These are phyloP conservation scores for Cryptomyrus ogoouensis DNA, from an alignment of 2,113 vertebrate species.

Conservation along the genomic window DNA sequence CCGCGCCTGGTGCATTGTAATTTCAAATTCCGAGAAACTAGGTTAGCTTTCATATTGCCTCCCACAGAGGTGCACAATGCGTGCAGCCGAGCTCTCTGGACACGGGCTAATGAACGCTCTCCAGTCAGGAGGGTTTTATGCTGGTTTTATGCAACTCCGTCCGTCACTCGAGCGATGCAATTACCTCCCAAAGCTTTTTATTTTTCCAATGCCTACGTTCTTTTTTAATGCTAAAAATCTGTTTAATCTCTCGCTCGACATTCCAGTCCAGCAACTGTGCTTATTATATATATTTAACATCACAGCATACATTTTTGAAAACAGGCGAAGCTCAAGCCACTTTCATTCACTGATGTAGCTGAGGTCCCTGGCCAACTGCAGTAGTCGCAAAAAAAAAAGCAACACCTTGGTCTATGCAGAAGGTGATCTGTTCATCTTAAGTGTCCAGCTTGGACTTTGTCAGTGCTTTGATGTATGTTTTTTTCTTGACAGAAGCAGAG, in stretches of 20 bases:
- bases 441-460: not conserved
- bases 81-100: slow-evolving; percentile 15
- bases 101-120: slow-evolving; percentile 30
- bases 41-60: slow-evolving; percentile 33
- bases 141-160: not conserved
- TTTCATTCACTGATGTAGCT: not conserved
- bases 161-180: not conserved
- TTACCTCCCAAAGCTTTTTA: slow-evolving; percentile 13
- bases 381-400: not conserved
- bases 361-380: not conserved
- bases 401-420: not conserved
- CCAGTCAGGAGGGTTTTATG: slow-evolving; percentile 9
- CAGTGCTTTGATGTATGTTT: not conserved
- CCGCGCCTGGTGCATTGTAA: not conserved
- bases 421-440: not conserved
- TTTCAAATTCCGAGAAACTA: slow-evolving; percentile 31
- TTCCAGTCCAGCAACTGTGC: not conserved
- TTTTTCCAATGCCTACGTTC: not conserved
- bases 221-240: not conserved
- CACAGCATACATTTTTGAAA: not conserved
- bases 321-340: not conserved
- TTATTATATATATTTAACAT: not conserved
- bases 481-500: not conserved
- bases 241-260: not conserved
- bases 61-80: slow-evolving; percentile 19